These are phyloP conservation scores for Rhadina sibilatrix DNA, from an alignment of 2,113 vertebrate genomes.

Conservation along the genomic window DNA sequence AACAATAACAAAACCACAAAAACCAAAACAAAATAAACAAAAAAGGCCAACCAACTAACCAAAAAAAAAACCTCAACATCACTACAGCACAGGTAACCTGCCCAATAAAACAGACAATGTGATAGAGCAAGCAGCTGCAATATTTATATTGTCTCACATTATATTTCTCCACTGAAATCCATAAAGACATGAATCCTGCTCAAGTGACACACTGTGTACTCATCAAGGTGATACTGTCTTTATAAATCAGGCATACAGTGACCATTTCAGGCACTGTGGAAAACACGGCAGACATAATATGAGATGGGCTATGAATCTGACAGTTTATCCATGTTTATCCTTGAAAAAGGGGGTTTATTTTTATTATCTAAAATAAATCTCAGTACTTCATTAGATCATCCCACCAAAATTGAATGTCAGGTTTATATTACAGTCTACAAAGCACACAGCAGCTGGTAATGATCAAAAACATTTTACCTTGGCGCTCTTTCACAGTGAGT, in stretches of 20 bases:
- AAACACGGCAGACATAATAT: not conserved
- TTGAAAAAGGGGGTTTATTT: not conserved
- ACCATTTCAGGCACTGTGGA: not conserved
- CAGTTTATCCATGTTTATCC: not conserved
- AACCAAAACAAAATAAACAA: not conserved
- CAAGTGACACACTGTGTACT: slow-evolving; percentile 22
- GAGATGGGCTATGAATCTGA: not conserved
- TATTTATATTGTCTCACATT: slow-evolving; percentile 5
- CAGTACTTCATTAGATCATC: not conserved
- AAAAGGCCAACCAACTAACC: too few species aligned
- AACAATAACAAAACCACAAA: not conserved
- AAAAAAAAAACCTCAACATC: not conserved
- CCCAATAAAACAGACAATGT: not conserved
- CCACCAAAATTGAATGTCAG: not conserved
- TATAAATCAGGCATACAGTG: slow-evolving; percentile 18
- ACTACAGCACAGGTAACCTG: not conserved
- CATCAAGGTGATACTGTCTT: slow-evolving; percentile 52
- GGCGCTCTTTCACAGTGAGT: not conserved
- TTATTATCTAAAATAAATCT: not conserved
- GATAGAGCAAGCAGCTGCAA: not conserved
- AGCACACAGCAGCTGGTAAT: not conserved
- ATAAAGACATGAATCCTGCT: slow-evolving; percentile 39
- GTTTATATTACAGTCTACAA: not conserved
- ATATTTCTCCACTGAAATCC: slow-evolving; percentile 13
- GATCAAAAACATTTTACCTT: not conserved